Conservation (phyloP, 1,140 invertebrate species). For the Meloidogyne hapla region DNA sequence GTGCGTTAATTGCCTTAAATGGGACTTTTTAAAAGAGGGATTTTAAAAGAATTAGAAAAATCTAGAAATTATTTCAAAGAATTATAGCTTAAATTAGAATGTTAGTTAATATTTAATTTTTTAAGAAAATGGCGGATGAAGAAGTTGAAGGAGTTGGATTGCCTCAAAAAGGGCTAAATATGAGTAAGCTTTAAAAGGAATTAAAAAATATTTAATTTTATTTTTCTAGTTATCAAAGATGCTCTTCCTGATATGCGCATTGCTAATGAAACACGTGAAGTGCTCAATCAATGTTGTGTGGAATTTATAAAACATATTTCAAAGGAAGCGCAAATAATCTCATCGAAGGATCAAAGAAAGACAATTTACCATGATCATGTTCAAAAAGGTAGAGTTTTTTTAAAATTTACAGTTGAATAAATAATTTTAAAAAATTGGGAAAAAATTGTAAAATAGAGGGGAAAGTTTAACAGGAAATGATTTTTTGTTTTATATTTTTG, state of each 20-base stretch:
- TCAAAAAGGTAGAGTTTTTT: conserved; percentile 49
- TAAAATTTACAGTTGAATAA: not conserved
- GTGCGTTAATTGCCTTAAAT: no score
- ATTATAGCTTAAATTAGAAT: no score
- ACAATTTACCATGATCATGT: conserved; percentile 64
- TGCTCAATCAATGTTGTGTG: conserved; percentile 61
- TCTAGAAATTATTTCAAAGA: no score
- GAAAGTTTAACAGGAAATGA: not conserved
- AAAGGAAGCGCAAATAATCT: conserved; percentile 60
- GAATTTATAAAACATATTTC: conserved; percentile 61
- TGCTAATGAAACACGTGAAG: conserved; percentile 60
- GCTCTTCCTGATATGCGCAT: conserved; percentile 60
- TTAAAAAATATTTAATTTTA: no score
- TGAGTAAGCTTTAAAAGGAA: conserved; percentile 33
- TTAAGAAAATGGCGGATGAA: conserved; percentile 53
- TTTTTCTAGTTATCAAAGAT: conserved; percentile 54
- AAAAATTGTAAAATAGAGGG: not conserved
- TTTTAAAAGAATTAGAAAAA: no score
- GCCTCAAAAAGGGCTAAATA: conserved; percentile 62
- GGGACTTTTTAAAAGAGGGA: no score
- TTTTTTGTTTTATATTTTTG: not conserved
- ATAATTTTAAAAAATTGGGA: not conserved
- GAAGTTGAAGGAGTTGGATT: conserved; percentile 63
- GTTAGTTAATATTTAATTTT: no score
- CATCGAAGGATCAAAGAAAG: conserved; percentile 58